phyloP scores from a whole-genome alignment of 2,113 vertebrate species.

The Hippopotamus amphibius region DNA sequence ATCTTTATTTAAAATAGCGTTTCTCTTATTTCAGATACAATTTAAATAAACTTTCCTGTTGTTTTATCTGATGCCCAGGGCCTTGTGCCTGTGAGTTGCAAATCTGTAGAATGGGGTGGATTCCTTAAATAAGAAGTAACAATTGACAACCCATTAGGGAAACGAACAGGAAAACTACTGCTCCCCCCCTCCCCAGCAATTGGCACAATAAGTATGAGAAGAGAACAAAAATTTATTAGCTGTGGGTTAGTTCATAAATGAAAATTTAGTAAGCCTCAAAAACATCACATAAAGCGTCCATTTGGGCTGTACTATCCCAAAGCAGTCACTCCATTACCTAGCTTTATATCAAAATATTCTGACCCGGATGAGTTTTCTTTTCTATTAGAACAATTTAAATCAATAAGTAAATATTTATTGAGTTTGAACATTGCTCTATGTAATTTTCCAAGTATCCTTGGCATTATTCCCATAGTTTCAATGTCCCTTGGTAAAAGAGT shows the following conservation, averaged over 20 bases:
- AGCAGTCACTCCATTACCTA: not conserved
- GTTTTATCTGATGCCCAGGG: not conserved
- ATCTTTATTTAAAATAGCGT: not conserved
- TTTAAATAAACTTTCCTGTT: not conserved
- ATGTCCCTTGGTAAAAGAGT: not conserved
- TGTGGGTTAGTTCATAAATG: not conserved
- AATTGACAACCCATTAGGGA: not conserved
- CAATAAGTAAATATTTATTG: not conserved
- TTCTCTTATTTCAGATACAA: not conserved
- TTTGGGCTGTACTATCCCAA: accelerated
- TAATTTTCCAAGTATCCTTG: not conserved
- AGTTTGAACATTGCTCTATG: not conserved
- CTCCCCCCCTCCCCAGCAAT: not conserved
- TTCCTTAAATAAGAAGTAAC: not conserved
- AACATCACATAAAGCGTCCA: not conserved
- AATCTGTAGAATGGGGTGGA: not conserved
- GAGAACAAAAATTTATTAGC: not conserved
- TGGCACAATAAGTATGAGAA: not conserved
- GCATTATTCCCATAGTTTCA: not conserved
- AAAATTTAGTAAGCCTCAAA: not conserved
- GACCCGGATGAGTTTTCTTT: not conserved
- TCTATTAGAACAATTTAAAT: not conserved
- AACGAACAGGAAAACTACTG: not conserved
- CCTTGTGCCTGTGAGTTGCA: not conserved
- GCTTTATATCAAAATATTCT: not conserved